Percentiles rank a stretch among this genome's conserved stretches.
phyloP scores from a whole-genome alignment of 2,113 vertebrate species.

The Anolis sagrei region DNA sequence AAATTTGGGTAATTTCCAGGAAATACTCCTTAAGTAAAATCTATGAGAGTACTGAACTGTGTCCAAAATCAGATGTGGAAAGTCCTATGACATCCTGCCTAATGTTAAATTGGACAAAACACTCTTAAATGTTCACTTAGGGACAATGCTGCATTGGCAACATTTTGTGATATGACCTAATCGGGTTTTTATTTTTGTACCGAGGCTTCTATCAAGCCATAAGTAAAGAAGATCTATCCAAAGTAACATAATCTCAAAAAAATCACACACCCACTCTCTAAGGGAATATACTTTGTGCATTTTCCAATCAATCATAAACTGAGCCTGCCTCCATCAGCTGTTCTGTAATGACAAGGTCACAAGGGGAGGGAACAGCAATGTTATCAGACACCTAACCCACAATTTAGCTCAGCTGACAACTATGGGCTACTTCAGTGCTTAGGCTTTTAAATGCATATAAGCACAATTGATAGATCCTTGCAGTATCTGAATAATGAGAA shows the following conservation, averaged over 20 bases:
- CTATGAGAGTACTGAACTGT: conserved; percentile 55
- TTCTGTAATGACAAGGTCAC: conserved; percentile 26
- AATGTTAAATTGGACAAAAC: conserved; percentile 61
- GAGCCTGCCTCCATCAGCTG: conserved; percentile 32
- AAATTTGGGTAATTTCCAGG: conserved; percentile 58
- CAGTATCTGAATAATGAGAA: background rate
- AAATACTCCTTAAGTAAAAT: conserved; percentile 54
- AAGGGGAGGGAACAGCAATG: conserved; percentile 43
- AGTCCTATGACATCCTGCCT: conserved; percentile 63
- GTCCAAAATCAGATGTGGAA: conserved; percentile 59
- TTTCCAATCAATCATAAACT: conserved; percentile 63
- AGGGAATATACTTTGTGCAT: conserved; percentile 56
- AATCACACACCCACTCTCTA: conserved; percentile 42
- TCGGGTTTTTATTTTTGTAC: conserved; percentile 56
- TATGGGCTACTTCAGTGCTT: background rate
- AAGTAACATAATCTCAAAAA: conserved; percentile 62
- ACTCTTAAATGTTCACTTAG: conserved; percentile 59
- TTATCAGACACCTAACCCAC: conserved; percentile 2
- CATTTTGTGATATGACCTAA: conserved; percentile 59
- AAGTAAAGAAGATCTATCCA: conserved; percentile 63
- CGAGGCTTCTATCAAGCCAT: conserved; percentile 21
- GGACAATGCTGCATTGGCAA: conserved; percentile 53
- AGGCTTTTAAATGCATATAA: background rate
- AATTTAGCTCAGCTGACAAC: background rate
- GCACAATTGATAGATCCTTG: background rate